Base-by-base conservation (phyloP, 2,797 vertebrate species). In the Selene dorsalis region DNA sequence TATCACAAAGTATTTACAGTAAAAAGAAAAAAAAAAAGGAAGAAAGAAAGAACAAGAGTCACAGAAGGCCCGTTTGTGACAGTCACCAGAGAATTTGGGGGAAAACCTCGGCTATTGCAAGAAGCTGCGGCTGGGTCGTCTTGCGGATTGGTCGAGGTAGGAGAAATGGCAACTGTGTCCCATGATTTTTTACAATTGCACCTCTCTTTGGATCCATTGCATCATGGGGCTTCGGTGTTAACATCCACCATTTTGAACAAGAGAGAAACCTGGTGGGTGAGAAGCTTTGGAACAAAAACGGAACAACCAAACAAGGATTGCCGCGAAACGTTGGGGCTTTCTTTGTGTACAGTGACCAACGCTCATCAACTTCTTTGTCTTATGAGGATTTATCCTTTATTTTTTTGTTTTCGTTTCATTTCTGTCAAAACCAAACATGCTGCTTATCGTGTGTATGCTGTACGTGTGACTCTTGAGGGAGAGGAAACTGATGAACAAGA, bases 391-490 rank as follows among this genome's bases (percentile, higher is more conserved):
- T 84, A 69, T 82, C 58, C 32, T 73, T 67, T 18, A 5, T 17
- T 60, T 61, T 75, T 73, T 63, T 61, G 56, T 47, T 39, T 53
- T 68, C 17, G 52, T 50, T 63, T 39, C 63, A 61, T 88, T 89
- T 86, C 82, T 88, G 90, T 93, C 85, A 52, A 91, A 94, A 94
- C 93, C 92, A 94, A 94, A 94, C 93, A 92, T 95, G 94, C 94
- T 95, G 94, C 94, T 95, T 94, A 88, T 92, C 90, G 93, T 60
- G 78, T 93, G 92, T 92, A 88, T 91, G 93, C 92, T 93, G 92
- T 93, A 91, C 69, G 74, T 91, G 89, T 90, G 90, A 91, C 89
- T 91, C 73, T 85, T 68, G 80, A 84, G 60, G 74, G 79, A 82
- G 84, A 88, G 79, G 70, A 91, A 87, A 83, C 52, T 64, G 78